Base-by-base conservation (phyloP, 2,888 invertebrate species). In the Drosophila helvetica region DNA sequence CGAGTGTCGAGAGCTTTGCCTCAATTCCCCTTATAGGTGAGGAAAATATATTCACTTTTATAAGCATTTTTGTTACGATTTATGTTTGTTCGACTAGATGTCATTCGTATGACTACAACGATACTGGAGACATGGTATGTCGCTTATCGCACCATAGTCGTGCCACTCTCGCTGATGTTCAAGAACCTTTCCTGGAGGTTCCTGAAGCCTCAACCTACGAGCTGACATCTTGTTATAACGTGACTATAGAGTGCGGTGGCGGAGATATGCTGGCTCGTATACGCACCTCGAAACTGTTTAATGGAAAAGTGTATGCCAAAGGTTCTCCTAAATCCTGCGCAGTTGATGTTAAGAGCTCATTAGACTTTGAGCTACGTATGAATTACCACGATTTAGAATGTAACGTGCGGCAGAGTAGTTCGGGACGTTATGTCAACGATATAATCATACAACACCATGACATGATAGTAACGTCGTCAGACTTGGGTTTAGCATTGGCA, bases 401-500 rank as follows among this genome's bases (percentile, higher is more conserved):
- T 92, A 97, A 97, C 92, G 97, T 98, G 54, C 95, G 96, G 87
- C 96, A 97, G 91, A 96, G 96, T 90, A 96, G 96, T 61, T 94
- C 96, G 57, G 97, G 97, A 79, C 94, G 95, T 88, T 96, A 96
- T 91, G 93, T 97, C 80, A 98, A 97, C 92, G 98, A 98, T 92
- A 97, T 97, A 55, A 96, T 98, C 63, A 97, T 98, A 88, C 98
- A 98, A 91, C 98, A 98, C 92, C 98, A 98, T 93, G 97, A 98
- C 91, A 97, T 97, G 86, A 98, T 98, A 86, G 97, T 98, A 68
- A 98, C 98, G 75, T 97, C 96, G 77, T 96, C 97, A 58, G 98
- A 98, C 94, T 94, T 98, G 88, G 98, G 97, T 45, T 93, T 98
- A 65, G 97, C 97, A 51, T 96, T 98, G 74, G 97, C 97, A 79